Percentiles rank a stretch among this genome's conserved stretches.
Conservation (phyloP, 2,113 vertebrate species). For the Chitala chitala region DNA sequence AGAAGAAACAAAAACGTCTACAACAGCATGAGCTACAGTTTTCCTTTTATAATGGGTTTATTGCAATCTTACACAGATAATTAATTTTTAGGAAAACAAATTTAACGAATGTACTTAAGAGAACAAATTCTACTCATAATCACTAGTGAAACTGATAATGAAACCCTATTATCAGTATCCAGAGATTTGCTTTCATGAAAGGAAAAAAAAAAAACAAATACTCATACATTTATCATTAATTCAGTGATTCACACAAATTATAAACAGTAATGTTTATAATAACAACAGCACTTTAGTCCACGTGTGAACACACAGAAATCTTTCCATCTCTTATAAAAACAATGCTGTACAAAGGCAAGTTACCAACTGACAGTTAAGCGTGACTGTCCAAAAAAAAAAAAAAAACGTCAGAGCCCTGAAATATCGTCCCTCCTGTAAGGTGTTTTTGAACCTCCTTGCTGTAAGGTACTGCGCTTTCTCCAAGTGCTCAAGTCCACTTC, state of each 20-base stretch:
- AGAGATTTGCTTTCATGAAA: not conserved
- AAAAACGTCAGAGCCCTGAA: too few species aligned
- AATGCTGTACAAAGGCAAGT: not conserved
- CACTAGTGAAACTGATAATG: too few species aligned
- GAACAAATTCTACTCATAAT: too few species aligned
- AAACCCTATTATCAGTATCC: too few species aligned
- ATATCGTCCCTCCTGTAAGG: not conserved
- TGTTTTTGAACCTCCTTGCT: not conserved
- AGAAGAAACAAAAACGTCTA: not conserved
- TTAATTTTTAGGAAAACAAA: constrained; percentile 13
- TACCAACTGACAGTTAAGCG: not conserved
- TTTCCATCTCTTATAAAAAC: too few species aligned
- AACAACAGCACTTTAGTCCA: too few species aligned
- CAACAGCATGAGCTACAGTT: not conserved
- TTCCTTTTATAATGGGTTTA: not conserved
- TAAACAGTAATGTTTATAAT: too few species aligned
- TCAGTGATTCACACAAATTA: too few species aligned
- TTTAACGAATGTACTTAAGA: not conserved
- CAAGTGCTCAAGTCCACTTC: not conserved
- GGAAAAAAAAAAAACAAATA: not conserved
- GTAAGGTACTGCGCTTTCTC: not conserved
- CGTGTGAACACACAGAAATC: too few species aligned
- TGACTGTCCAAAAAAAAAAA: constrained; percentile 3
- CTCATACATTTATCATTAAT: too few species aligned
- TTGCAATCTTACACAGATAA: not conserved